Conservation (phyloP, 2,797 vertebrate species). For the Tangara arthus region DNA sequence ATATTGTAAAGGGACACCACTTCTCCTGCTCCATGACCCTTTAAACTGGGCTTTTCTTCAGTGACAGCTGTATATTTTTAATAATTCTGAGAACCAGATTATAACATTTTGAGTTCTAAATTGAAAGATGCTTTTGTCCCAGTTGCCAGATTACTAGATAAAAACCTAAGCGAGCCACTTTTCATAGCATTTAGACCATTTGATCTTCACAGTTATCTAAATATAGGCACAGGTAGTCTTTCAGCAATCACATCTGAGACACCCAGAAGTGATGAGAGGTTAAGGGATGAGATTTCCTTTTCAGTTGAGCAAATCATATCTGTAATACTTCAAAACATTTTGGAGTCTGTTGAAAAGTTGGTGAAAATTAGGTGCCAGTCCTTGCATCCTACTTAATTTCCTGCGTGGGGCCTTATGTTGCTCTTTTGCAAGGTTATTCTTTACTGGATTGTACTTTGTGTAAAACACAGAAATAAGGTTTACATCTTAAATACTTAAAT, state of each 20-base stretch:
- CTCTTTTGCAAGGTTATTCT: neutral
- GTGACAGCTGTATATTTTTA: neutral
- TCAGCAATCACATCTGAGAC: neutral
- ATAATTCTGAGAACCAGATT: neutral
- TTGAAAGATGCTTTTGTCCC: neutral
- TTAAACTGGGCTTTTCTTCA: neutral
- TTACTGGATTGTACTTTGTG: neutral
- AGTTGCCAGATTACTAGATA: neutral
- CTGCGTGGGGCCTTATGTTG: neutral
- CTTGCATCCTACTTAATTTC: neutral
- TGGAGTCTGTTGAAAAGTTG: neutral
- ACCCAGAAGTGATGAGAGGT: rapidly evolving
- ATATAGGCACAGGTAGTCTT: neutral
- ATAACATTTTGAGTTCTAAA: neutral
- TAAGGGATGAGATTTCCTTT: neutral
- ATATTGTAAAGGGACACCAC: neutral
- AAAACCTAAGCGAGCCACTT: neutral
- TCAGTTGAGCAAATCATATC: neutral
- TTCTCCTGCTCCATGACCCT: rapidly evolving
- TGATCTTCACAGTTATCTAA: neutral
- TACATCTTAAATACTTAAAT: neutral
- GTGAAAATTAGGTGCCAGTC: neutral
- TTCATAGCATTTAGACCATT: neutral
- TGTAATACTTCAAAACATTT: neutral
- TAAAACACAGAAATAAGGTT: neutral